Conservation (phyloP, 2,113 vertebrate species). For the Pomatostomus ruficeps region DNA sequence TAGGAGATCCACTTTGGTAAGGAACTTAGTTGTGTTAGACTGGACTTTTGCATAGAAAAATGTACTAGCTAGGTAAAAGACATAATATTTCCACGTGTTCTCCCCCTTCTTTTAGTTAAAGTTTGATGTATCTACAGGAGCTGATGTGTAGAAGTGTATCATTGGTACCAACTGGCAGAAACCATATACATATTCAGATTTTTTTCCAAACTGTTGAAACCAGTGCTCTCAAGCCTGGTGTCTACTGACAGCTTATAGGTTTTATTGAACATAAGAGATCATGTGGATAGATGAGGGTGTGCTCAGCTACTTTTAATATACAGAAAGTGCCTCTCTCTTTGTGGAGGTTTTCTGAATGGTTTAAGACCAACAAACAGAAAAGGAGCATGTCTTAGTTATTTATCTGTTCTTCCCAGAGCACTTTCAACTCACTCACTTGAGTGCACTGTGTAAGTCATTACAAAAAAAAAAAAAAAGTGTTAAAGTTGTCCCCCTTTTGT, state of each 20-base stretch:
- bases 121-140: not conserved
- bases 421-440: not conserved
- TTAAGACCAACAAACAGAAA: not conserved
- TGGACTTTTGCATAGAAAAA: not conserved
- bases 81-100: accelerated
- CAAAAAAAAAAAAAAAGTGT: not conserved
- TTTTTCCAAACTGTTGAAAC: not conserved
- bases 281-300: not conserved
- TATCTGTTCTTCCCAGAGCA: not conserved
- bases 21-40: not conserved
- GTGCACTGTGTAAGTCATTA: not conserved
- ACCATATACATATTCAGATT: not conserved
- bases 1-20: accelerated
- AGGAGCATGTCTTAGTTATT: not conserved
- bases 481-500: not conserved
- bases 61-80: not conserved
- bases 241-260: not conserved
- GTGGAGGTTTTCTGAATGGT: not conserved
- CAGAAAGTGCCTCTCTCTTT: not conserved
- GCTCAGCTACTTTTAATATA: not conserved
- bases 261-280: not conserved
- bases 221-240: not conserved
- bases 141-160: not conserved
- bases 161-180: not conserved
- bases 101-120: not conserved